phyloP scores from a whole-genome alignment of 2,797 vertebrate genomes.

The Odontamblyopus lacepedii region DNA sequence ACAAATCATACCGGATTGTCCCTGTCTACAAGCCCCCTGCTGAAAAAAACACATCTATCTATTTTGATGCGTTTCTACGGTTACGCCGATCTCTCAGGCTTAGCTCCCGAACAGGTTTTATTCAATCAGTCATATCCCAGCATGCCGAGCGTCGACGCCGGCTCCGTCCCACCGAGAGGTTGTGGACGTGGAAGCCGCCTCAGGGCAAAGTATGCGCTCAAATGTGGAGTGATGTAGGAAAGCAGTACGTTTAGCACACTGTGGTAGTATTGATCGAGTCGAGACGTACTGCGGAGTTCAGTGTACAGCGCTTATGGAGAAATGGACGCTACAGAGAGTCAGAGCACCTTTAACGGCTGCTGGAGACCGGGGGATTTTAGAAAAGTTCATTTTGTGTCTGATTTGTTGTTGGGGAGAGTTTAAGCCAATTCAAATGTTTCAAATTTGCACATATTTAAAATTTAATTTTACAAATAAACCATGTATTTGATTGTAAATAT shows the following conservation, averaged over 20 bases:
- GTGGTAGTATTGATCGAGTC: conserved; percentile 48
- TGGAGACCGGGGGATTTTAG: not conserved
- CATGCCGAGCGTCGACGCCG: conserved; percentile 52
- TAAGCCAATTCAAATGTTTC: not conserved
- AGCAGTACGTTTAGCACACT: conserved; percentile 30
- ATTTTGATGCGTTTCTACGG: conserved; percentile 39
- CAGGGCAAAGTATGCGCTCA: conserved; percentile 48
- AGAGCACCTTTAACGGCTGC: not conserved
- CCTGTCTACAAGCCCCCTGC: conserved; percentile 38
- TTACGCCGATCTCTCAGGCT: conserved; percentile 49
- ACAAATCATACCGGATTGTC: conserved; percentile 22
- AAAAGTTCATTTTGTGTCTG: not conserved
- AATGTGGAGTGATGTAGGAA: conserved; percentile 49
- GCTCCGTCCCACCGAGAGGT: conserved; percentile 41
- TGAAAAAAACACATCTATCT: conserved; percentile 36
- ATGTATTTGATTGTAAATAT: too few species aligned
- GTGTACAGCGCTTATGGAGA: conserved; percentile 32
- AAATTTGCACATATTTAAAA: not conserved
- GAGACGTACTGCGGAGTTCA: conserved; percentile 44
- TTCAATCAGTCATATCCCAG: conserved; percentile 70
- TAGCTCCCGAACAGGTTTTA: conserved; percentile 60
- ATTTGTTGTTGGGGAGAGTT: not conserved
- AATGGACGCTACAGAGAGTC: conserved; percentile 15
- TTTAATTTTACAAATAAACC: too few species aligned
- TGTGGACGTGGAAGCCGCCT: conserved; percentile 54